Base-by-base conservation (phyloP, 2,888 invertebrate species). In the Tachystola acroxantha region DNA sequence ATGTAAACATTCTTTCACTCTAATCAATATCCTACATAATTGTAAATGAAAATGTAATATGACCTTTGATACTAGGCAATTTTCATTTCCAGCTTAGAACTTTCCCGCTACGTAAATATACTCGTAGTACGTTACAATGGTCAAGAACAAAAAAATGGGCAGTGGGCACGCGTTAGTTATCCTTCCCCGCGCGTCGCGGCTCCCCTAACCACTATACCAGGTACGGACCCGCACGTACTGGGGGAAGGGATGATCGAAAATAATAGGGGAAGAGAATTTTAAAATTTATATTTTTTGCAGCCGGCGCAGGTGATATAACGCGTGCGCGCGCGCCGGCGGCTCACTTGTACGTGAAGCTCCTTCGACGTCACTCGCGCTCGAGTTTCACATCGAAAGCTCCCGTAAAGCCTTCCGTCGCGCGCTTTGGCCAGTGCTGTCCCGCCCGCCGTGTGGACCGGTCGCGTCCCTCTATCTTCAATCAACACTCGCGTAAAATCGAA, bases 231-330 rank as follows among this genome's bases (percentile, higher is more conserved):
- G 82, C 77, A 82, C 81, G 74, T 72, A 77, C 59, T 54, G 60
- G 76, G 81, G 84, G 86, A 80, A 86, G 86, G 86, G 85, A 85
- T 86, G 86, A 78, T 81, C 82, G 75, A 84, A 85, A 86, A 86
- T 85, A 85, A 86, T 85, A 86, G 84, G 86, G 86, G 85, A 85
- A 84, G 85, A 84, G 81, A 82, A 82, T 81, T 86, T 84, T 79
- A 67, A 84, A 84, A 78, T 80, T 80, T 80, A 79, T 81, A 77
- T 85, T 86, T 86, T 86, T 85, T 85, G 85, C 86, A 85, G 84
- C 85, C 85, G 85, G 84, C 84, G 82, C 85, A 85, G 86, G 85
- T 85, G 86, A 86, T 86, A 86, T 80, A 86, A 85, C 80, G 77
- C 64, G 74, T 65, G 78, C 85, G 81, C 84, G 75, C 69, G 76